These are phyloP conservation scores for Vanessa tameamea DNA, from an alignment of 1,140 invertebrate species.

Conservation along the genomic window DNA sequence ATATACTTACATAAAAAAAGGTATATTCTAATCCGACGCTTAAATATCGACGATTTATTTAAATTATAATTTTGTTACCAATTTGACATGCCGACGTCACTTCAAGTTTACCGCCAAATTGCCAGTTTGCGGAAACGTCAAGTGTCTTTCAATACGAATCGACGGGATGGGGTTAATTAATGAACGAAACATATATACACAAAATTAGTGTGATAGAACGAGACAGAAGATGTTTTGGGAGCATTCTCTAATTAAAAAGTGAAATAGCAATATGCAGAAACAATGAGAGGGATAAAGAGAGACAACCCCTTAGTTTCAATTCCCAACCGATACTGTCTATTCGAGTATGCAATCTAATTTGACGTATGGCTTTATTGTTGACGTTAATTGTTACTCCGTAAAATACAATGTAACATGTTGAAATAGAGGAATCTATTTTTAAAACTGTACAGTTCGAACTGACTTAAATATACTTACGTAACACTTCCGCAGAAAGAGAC, in stretches of 20 bases:
- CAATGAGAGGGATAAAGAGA: conserved; percentile 26
- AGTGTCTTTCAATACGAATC: conserved; percentile 66
- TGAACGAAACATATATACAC: conserved; percentile 48
- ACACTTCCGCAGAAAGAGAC: too few species aligned
- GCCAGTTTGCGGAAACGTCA: conserved; percentile 54
- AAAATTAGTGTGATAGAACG: conserved; percentile 10
- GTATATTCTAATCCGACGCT: neutral
- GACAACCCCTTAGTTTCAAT: conserved; percentile 29
- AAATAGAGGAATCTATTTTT: neutral
- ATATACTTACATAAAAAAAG: too few species aligned
- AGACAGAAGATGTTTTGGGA: conserved; percentile 22
- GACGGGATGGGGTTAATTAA: conserved; percentile 63
- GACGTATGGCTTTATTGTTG: conserved; percentile 39
- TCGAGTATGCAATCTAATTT: conserved; percentile 38
- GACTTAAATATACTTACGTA: too few species aligned
- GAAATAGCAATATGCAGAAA: conserved; percentile 35
- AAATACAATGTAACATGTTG: neutral
- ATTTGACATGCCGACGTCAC: conserved; percentile 9
- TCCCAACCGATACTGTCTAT: conserved; percentile 35
- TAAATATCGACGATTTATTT: neutral
- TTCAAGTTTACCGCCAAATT: conserved; percentile 60
- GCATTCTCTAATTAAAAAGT: conserved; percentile 59
- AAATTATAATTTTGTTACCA: neutral
- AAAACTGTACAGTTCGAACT: too few species aligned
- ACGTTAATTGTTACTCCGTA: conserved; percentile 16